Conservation (phyloP, 2,113 vertebrate genomes). For the Podarcis raffonei region DNA sequence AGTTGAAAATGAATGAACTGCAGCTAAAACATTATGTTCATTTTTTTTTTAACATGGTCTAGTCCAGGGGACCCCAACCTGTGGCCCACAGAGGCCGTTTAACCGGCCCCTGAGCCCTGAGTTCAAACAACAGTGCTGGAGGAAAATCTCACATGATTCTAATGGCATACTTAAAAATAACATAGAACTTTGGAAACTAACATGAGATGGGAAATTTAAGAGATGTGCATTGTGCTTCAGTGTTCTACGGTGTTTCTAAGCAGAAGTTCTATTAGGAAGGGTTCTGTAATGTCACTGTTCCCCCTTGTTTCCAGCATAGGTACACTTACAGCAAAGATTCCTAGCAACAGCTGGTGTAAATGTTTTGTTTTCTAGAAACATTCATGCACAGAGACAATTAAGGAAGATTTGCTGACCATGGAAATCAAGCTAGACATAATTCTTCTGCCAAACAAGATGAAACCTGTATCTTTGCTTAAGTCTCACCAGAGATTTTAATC, state of each 20-base stretch:
- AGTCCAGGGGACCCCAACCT: too few relatives aligned
- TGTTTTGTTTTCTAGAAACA: neutral
- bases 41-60: too few relatives aligned
- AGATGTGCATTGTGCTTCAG: neutral
- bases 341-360: neutral
- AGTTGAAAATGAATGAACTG: too few relatives aligned
- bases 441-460: neutral
- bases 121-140: neutral
- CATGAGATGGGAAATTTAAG: neutral
- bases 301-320: neutral
- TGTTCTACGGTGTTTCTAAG: neutral
- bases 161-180: neutral
- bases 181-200: neutral
- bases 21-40: too few relatives aligned
- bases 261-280: neutral
- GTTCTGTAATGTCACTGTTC: neutral
- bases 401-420: neutral
- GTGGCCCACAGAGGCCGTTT: too few relatives aligned
- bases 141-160: neutral
- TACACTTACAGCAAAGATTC: neutral
- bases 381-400: neutral
- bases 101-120: too few relatives aligned
- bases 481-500: constrained; percentile 5
- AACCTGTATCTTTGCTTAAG: neutral
- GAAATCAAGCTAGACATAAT: neutral